Evolutionary conservation across 2,888 invertebrate species (phyloP).

Genomic region (Melipona beecheii): DNA sequence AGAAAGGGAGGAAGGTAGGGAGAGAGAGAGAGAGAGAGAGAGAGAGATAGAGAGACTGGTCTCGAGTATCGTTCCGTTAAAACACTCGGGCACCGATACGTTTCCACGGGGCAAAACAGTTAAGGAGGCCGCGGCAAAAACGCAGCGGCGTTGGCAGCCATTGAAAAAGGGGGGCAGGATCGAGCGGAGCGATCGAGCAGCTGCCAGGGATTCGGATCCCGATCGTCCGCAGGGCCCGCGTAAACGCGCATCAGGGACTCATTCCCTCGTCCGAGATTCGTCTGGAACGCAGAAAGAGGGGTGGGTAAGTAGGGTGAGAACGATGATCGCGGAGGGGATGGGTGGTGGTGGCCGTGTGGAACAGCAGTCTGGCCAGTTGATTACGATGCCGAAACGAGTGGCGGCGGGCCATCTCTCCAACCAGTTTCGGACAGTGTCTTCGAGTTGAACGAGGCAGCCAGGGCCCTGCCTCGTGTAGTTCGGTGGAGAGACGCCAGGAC

Average conservation of each 20-base stretch:
- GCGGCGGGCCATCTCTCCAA: slow-evolving; percentile 65
- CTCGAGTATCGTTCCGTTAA: slow-evolving; percentile 18
- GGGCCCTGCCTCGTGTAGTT: slow-evolving; percentile 12
- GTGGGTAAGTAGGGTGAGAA: slow-evolving; percentile 56
- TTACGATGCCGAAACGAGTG: slow-evolving; percentile 71
- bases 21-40: too few species aligned
- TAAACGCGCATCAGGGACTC: slow-evolving; percentile 51
- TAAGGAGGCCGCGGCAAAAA: slow-evolving; percentile 22
- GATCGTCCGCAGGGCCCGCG: slow-evolving; percentile 37
- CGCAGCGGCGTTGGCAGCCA: slow-evolving; percentile 4
- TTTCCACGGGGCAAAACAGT: slow-evolving; percentile 11
- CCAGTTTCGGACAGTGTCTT: slow-evolving; percentile 70
- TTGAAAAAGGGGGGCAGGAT: background rate
- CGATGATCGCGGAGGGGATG: slow-evolving; percentile 49
- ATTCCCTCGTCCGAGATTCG: slow-evolving; percentile 46
- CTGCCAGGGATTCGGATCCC: slow-evolving; percentile 37
- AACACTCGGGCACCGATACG: slow-evolving; percentile 5
- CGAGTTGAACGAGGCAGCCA: slow-evolving; percentile 36
- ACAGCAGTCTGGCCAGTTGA: slow-evolving; percentile 68
- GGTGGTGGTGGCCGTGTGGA: slow-evolving; percentile 50
- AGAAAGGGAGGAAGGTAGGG: too few species aligned
- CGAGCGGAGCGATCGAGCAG: slow-evolving; percentile 33
- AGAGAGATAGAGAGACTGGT: background rate
- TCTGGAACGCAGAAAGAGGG: slow-evolving; percentile 45
- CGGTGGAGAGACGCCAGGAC: slow-evolving; percentile 20